phyloP scores from a whole-genome alignment of 30 jellyfish, hydroid and myxozoan species.

The Chrysaora quinquecirrha region DNA sequence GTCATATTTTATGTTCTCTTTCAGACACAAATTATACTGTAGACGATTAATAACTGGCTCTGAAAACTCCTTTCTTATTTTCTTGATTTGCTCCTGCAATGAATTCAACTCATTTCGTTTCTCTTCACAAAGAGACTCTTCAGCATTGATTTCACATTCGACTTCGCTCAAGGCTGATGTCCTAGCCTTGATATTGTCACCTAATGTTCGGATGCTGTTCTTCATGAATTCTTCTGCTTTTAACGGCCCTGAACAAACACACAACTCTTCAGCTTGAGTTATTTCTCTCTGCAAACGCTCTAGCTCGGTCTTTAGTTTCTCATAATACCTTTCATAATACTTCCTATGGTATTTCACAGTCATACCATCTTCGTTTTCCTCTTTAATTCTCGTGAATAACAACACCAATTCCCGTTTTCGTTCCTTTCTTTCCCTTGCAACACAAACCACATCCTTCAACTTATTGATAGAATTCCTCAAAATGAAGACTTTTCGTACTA shows the following conservation, averaged over 20 bases:
- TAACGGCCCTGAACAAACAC: slow-evolving; percentile 14
- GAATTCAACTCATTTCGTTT: slow-evolving; percentile 11
- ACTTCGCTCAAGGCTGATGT: slow-evolving; percentile 19
- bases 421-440: slow-evolving; percentile 21
- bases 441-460: neutral
- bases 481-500: slow-evolving; percentile 1
- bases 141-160: slow-evolving; percentile 14
- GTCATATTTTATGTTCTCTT: slow-evolving; percentile 47
- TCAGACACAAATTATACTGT: slow-evolving; percentile 52
- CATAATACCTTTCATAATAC: slow-evolving; percentile 7
- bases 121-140: slow-evolving; percentile 17
- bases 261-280: slow-evolving; percentile 4
- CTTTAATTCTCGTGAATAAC: neutral
- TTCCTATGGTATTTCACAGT: neutral
- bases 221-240: slow-evolving; percentile 59
- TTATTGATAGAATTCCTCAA: neutral
- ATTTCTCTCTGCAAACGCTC: neutral
- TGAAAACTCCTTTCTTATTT: slow-evolving; percentile 39
- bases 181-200: slow-evolving; percentile 33
- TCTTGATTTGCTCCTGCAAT: slow-evolving; percentile 30
- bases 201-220: slow-evolving; percentile 38
- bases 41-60: slow-evolving; percentile 56
- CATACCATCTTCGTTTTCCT: neutral
- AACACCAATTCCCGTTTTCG: slow-evolving; percentile 16
- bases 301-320: neutral